phyloP scores from a whole-genome alignment of 2,113 vertebrate genomes.

The Hemibagrus wyckioides region DNA sequence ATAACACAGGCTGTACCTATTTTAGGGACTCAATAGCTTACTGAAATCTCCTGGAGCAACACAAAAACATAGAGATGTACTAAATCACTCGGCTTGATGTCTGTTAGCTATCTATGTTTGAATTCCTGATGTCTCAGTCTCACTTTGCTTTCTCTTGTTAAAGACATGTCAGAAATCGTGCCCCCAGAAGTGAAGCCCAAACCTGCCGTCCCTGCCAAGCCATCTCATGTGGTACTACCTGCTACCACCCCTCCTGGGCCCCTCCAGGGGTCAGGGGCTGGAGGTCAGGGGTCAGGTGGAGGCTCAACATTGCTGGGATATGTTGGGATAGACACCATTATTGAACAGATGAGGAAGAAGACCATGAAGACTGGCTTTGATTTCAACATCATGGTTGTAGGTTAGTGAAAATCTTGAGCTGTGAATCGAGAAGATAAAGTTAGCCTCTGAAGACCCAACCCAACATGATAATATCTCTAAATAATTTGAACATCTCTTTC shows the following conservation, averaged over 20 bases:
- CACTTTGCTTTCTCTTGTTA: not conserved
- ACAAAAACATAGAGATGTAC: not conserved
- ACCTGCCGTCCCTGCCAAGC: slow-evolving; percentile 90
- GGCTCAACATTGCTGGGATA: slow-evolving; percentile 86
- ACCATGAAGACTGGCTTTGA: slow-evolving; percentile 99
- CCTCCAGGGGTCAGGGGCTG: slow-evolving; percentile 60
- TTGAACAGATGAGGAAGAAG: slow-evolving; percentile 98
- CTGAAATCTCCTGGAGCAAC: not conserved
- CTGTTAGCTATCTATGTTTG: not conserved
- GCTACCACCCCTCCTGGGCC: slow-evolving; percentile 63
- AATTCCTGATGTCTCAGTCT: not conserved
- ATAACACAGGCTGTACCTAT: not conserved
- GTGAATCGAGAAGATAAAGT: not conserved
- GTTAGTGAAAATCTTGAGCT: slow-evolving; percentile 67
- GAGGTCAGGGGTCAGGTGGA: slow-evolving; percentile 61
- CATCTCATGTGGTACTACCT: slow-evolving; percentile 78
- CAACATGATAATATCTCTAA: not conserved
- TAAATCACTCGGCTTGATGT: not conserved
- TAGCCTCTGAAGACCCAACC: not conserved
- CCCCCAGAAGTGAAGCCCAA: slow-evolving; percentile 89
- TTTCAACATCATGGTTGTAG: slow-evolving; percentile 98
- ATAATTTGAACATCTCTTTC: not conserved
- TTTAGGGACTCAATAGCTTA: not conserved
- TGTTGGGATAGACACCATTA: slow-evolving; percentile 95
- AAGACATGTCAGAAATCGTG: slow-evolving; percentile 94